phyloP scores from a whole-genome alignment of 1,140 invertebrate genomes.

The Tetramorium simillimum region DNA sequence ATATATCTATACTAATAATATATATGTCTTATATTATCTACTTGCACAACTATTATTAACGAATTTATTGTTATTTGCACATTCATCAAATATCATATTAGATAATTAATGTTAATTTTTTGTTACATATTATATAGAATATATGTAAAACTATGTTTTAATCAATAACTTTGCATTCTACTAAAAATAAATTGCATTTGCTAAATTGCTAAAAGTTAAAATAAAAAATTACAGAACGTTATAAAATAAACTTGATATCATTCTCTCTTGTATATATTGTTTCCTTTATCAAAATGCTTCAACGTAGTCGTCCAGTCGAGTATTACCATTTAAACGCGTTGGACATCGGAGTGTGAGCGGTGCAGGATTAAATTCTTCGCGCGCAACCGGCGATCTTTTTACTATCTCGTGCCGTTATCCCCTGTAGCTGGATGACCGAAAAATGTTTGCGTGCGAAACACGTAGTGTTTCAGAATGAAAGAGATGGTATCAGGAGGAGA shows the following conservation, averaged over 20 bases:
- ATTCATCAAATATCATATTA: too few relatives aligned
- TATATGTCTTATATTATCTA: background rate
- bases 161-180: background rate
- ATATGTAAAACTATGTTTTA: background rate
- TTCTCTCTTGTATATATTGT: background rate
- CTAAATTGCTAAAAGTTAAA: background rate
- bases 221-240: background rate
- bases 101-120: too few relatives aligned
- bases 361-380: conserved; percentile 35
- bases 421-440: conserved; percentile 16
- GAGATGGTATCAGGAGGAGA: conserved; percentile 5
- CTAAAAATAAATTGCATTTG: background rate
- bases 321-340: conserved; percentile 19
- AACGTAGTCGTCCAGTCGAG: background rate
- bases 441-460: conserved; percentile 51
- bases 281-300: background rate
- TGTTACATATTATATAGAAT: too few relatives aligned
- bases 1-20: background rate
- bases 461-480: conserved; percentile 13
- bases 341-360: background rate
- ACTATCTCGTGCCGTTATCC: conserved; percentile 25
- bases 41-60: too few relatives aligned
- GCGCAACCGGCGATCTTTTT: conserved; percentile 14
- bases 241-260: background rate
- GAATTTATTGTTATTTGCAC: too few relatives aligned